These are phyloP conservation scores for Hydraecia micacea DNA, from an alignment of 2,888 invertebrate genomes.

Conservation along the genomic window DNA sequence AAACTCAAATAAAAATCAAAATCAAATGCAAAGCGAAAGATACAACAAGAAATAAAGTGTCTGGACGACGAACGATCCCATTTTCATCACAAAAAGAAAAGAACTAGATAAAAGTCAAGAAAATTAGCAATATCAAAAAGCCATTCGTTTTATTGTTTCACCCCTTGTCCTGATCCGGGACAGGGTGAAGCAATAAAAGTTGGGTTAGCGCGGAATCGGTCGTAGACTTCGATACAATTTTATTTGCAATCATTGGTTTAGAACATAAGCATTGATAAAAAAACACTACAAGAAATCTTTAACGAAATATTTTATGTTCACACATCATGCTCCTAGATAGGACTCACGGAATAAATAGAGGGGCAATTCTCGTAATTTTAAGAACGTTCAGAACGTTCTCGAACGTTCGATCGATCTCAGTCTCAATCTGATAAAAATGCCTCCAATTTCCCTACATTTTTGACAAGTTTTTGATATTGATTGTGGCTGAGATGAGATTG, in stretches of 20 bases:
- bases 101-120: conserved; percentile 45
- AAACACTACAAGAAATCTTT: background rate
- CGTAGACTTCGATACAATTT: conserved; percentile 38
- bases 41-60: conserved; percentile 16
- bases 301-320: background rate
- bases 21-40: conserved; percentile 3
- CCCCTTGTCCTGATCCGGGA: conserved; percentile 47
- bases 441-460: too few relatives aligned
- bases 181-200: conserved; percentile 55
- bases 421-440: too few relatives aligned
- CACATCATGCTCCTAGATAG: background rate
- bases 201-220: conserved; percentile 33
- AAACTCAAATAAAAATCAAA: conserved; percentile 1
- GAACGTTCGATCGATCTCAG: too few relatives aligned
- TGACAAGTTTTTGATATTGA: too few relatives aligned
- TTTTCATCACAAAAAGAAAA: conserved; percentile 29
- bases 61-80: conserved; percentile 8
- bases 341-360: background rate
- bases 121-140: conserved; percentile 60
- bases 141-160: conserved; percentile 57
- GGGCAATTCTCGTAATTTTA: background rate
- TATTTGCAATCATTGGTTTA: conserved; percentile 15
- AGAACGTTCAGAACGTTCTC: too few relatives aligned
- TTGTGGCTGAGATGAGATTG: too few relatives aligned
- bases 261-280: background rate